Conservation (phyloP, 2,113 vertebrate species). For the Malurus alboscapulatus region DNA sequence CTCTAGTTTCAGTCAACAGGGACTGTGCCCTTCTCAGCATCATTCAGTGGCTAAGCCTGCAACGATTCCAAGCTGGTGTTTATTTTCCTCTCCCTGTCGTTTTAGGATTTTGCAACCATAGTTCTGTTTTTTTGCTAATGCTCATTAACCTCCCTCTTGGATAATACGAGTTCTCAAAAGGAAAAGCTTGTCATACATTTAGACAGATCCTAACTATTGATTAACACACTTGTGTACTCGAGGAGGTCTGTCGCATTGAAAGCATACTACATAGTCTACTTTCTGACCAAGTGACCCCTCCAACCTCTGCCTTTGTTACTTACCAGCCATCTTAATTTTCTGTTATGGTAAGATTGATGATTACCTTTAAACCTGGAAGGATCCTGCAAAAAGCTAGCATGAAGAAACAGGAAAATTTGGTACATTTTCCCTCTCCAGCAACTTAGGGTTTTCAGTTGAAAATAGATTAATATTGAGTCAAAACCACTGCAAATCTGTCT, state of each 20-base stretch:
- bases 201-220: constrained; percentile 3
- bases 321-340: constrained; percentile 15
- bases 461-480: not conserved
- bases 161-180: not conserved
- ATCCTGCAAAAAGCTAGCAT: not conserved
- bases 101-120: constrained; percentile 6
- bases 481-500: constrained; percentile 10
- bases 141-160: not conserved
- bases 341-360: not conserved
- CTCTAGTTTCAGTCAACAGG: constrained; percentile 34
- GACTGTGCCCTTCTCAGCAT: not conserved
- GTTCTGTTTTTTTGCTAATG: constrained; percentile 15
- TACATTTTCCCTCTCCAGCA: not conserved
- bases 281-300: not conserved
- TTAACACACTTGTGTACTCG: not conserved
- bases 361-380: not conserved
- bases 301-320: not conserved
- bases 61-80: not conserved
- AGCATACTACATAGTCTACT: not conserved
- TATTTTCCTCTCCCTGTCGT: not conserved
- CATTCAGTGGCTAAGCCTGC: not conserved
- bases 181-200: not conserved
- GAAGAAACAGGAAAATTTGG: not conserved
- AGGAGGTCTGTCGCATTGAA: not conserved
- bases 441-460: not conserved